Evolutionary conservation across 2,888 invertebrate species (phyloP).

Genomic region (Aleiodes leptofemur): DNA sequence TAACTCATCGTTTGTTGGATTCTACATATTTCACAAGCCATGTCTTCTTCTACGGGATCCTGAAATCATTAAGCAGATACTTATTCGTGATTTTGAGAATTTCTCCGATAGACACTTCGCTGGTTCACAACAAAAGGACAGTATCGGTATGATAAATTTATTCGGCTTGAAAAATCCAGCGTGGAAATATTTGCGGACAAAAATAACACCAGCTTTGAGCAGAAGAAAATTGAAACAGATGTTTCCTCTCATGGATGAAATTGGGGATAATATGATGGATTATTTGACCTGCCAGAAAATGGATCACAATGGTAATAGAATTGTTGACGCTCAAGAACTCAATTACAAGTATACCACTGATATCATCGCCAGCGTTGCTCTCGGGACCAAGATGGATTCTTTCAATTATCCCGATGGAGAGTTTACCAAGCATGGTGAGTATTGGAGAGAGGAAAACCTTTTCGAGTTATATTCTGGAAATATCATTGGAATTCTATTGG

Average conservation of each 20-base stretch:
- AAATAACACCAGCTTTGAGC: slow-evolving; percentile 78
- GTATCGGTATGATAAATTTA: slow-evolving; percentile 72
- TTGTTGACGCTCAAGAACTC: slow-evolving; percentile 66
- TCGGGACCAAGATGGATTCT: slow-evolving; percentile 62
- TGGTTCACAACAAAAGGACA: slow-evolving; percentile 72
- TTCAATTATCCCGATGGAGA: slow-evolving; percentile 64
- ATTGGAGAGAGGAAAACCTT: neutral
- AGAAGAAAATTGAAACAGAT: slow-evolving; percentile 78
- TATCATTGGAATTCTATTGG: no score
- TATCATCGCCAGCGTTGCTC: slow-evolving; percentile 65
- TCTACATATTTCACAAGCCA: slow-evolving; percentile 76
- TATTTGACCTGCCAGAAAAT: slow-evolving; percentile 55
- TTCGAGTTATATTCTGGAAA: neutral
- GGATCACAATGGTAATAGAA: slow-evolving; percentile 51
- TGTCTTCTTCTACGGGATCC: slow-evolving; percentile 75
- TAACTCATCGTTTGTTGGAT: slow-evolving; percentile 73
- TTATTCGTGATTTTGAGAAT: slow-evolving; percentile 76
- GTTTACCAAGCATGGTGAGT: slow-evolving; percentile 62
- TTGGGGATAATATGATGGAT: slow-evolving; percentile 67
- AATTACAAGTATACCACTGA: slow-evolving; percentile 68
- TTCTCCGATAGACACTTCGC: slow-evolving; percentile 76
- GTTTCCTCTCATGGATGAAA: slow-evolving; percentile 75
- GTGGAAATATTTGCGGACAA: slow-evolving; percentile 77
- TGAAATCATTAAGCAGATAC: slow-evolving; percentile 75
- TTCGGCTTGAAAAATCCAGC: slow-evolving; percentile 75